Base-by-base conservation (phyloP, 2,113 vertebrate genomes). In the Agelaius tricolor region DNA sequence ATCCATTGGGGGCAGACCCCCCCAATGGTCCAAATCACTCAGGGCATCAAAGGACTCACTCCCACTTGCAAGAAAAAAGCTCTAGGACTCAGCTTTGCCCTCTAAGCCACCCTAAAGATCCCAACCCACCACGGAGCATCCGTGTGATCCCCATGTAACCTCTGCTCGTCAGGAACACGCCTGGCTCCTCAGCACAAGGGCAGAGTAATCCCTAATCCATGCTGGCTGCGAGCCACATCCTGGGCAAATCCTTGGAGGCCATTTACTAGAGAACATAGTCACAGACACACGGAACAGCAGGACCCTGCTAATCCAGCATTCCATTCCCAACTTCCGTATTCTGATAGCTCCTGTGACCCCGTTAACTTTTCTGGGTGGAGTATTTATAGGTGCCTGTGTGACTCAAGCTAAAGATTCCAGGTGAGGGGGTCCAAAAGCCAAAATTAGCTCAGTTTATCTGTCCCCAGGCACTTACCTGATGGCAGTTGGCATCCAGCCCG, bases 401-500 rank as follows among this genome's bases (percentile, higher is more conserved):
- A 51, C 33, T 66, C 2, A 8, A 78, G 21, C 39, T 55, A 35
- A 43, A 80, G 73, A 33, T 10, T 57, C 51, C 8, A 54, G 19
- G 43, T 16, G 59, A 84, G 52, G 21, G 39, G 47, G 69, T 52
- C 2, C 2, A 62, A 63, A 58, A 55, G 49, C 13, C 9, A 51
- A n/a, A 52, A 62, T 39, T 8, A 71, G 35, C 54, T 46, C 39
- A 0, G 3, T 22, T 93, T n/a, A 23, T 35, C 23, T 5, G 0
- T 8, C 18, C 28, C 21, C 80, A 66, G 44, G 66, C 43, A 93
- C 96, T 97, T 30, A 98, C 98, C 98, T 98, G 96, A 99, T 99
- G 21, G 98, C 99, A 6, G 98, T 98, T 1, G 99, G 99, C 98
- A 99, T 99, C 99, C 99, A 99, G 28, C 99, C 99, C 0, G 98